Conservation (phyloP, 2,113 vertebrate genomes). For the Leucosticte australis region DNA sequence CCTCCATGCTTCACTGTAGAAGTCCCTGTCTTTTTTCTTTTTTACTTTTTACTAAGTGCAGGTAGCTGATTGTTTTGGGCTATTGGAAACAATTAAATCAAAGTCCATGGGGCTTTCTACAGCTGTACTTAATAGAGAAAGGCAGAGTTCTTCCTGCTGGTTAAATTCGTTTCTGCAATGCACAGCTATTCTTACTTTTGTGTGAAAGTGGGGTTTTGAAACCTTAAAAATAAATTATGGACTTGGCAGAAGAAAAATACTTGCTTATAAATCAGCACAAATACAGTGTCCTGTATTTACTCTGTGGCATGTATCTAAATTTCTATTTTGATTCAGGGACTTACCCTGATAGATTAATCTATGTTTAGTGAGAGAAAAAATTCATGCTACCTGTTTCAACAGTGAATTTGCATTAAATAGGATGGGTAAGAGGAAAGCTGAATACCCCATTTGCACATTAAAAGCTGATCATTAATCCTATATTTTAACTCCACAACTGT, state of each 20-base stretch:
- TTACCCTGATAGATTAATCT: neutral
- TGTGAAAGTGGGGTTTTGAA: neutral
- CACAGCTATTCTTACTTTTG: neutral
- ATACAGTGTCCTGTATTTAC: neutral
- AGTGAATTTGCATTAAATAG: slow-evolving; percentile 57
- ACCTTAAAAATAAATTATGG: slow-evolving; percentile 20
- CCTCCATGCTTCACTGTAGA: neutral
- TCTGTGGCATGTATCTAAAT: neutral
- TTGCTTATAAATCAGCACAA: neutral
- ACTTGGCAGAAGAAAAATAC: neutral
- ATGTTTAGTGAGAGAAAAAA: neutral
- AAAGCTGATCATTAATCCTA: slow-evolving; percentile 72
- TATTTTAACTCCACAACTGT: slow-evolving; percentile 67
- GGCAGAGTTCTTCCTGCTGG: neutral
- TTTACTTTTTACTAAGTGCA: neutral
- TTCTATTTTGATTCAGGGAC: slow-evolving; percentile 6
- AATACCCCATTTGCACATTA: slow-evolving; percentile 65
- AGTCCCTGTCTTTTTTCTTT: neutral
- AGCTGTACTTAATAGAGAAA: slow-evolving; percentile 14
- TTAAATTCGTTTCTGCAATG: neutral
- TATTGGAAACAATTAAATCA: slow-evolving; percentile 23
- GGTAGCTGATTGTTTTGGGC: slow-evolving; percentile 20
- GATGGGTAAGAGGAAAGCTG: slow-evolving; percentile 16
- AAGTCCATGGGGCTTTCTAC: neutral
- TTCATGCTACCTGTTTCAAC: slow-evolving; percentile 33